Evolutionary conservation across 2,888 invertebrate genomes (phyloP).

Genomic region (Latrodectus hesperus): DNA sequence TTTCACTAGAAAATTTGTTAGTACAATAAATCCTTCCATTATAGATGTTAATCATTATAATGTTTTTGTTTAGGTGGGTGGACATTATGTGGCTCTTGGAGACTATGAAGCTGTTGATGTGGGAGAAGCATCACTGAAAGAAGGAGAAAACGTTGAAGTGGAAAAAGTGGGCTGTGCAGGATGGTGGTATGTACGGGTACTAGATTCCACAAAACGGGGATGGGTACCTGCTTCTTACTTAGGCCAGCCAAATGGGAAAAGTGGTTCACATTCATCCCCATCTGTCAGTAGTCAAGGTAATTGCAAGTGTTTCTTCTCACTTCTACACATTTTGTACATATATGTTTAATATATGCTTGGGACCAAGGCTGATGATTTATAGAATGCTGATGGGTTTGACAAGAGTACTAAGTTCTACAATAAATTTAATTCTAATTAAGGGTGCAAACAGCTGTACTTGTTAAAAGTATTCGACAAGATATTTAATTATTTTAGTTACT

Average conservation of each 20-base stretch:
- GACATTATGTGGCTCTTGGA: slow-evolving; percentile 89
- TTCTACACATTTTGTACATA: too few relatives aligned
- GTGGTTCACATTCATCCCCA: slow-evolving; percentile 72
- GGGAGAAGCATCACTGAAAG: slow-evolving; percentile 91
- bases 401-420: too few relatives aligned
- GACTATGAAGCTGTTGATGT: slow-evolving; percentile 94
- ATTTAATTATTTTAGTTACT: too few relatives aligned
- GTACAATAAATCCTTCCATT: too few relatives aligned
- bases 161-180: slow-evolving; percentile 81
- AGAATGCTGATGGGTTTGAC: too few relatives aligned
- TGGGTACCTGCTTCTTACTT: slow-evolving; percentile 97
- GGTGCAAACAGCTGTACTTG: too few relatives aligned
- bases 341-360: too few relatives aligned
- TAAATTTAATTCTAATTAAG: too few relatives aligned
- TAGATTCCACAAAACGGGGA: slow-evolving; percentile 80
- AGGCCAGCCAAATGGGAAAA: slow-evolving; percentile 78
- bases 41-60: too few relatives aligned
- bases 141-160: slow-evolving; percentile 92
- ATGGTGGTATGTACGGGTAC: slow-evolving; percentile 77
- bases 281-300: slow-evolving; percentile 73
- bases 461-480: too few relatives aligned
- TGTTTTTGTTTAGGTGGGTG: slow-evolving; percentile 66
- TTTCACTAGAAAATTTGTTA: too few relatives aligned
- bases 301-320: background rate
- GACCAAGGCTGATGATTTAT: too few relatives aligned